These are phyloP conservation scores for Trachops cirrhosus DNA, from an alignment of 2,797 vertebrate species.

Conservation along the genomic window DNA sequence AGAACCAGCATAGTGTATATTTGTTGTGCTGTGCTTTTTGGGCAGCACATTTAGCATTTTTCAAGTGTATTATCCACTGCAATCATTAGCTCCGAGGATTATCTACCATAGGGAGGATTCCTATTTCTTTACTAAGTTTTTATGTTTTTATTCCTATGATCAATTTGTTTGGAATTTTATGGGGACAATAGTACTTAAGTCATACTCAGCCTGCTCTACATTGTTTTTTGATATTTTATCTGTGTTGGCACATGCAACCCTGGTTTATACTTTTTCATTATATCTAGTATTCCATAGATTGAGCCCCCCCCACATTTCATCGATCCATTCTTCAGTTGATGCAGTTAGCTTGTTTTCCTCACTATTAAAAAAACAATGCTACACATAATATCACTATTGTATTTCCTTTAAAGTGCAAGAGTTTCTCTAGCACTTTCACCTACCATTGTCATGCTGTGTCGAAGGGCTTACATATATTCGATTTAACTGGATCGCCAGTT, in stretches of 20 bases:
- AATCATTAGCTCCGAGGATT: neutral
- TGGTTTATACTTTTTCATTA: neutral
- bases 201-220: neutral
- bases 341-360: neutral
- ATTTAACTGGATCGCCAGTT: neutral
- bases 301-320: neutral
- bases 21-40: neutral
- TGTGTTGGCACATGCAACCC: neutral
- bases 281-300: neutral
- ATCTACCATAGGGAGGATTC: neutral
- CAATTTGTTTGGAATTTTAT: slow-evolving; percentile 40
- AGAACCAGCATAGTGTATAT: neutral
- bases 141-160: slow-evolving; percentile 7
- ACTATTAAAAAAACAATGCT: neutral
- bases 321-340: slow-evolving; percentile 3
- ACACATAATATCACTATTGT: neutral
- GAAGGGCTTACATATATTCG: neutral
- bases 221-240: neutral
- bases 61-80: neutral
- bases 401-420: slow-evolving; percentile 7
- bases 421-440: neutral
- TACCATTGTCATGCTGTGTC: neutral
- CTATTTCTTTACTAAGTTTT: neutral
- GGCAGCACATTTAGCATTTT: neutral
- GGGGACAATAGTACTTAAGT: slow-evolving; percentile 6